Evolutionary conservation across 2,888 invertebrate species (phyloP).

Genomic region (Galerucella calmariensis): DNA sequence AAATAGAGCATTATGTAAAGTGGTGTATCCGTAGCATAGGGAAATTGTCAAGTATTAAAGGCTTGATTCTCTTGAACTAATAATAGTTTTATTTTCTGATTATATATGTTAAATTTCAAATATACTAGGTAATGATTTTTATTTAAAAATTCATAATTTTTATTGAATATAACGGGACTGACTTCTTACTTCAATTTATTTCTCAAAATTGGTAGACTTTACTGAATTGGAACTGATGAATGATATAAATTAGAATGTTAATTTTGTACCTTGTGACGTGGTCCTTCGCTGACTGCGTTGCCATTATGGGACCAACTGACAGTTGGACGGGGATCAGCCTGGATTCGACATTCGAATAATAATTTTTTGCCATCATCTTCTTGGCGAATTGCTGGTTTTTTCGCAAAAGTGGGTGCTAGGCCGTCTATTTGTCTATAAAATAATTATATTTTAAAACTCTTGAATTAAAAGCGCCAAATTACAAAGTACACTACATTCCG

Average conservation of each 20-base stretch:
- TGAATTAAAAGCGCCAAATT: background rate
- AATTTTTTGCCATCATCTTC: constrained; percentile 95
- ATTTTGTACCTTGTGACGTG: constrained; percentile 83
- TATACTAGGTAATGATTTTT: too few species aligned
- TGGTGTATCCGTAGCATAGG: too few species aligned
- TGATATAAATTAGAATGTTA: background rate
- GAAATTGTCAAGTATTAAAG: too few species aligned
- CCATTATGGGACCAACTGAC: constrained; percentile 93
- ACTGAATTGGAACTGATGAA: background rate
- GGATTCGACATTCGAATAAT: constrained; percentile 93
- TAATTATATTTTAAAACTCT: constrained; percentile 1
- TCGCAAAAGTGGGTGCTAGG: constrained; percentile 96
- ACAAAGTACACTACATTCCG: too few species aligned
- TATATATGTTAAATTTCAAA: too few species aligned
- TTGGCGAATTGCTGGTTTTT: constrained; percentile 96
- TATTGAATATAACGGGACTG: too few species aligned
- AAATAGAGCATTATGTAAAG: too few species aligned
- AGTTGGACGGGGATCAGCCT: constrained; percentile 90
- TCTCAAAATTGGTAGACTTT: background rate
- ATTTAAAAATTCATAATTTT: too few species aligned
- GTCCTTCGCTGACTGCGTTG: constrained; percentile 80
- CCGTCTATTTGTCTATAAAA: constrained; percentile 91
- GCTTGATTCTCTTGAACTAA: too few species aligned
- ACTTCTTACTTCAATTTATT: background rate
- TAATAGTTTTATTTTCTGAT: too few species aligned